phyloP scores from a whole-genome alignment of 2,888 invertebrate genomes.

The Patella depressa region DNA sequence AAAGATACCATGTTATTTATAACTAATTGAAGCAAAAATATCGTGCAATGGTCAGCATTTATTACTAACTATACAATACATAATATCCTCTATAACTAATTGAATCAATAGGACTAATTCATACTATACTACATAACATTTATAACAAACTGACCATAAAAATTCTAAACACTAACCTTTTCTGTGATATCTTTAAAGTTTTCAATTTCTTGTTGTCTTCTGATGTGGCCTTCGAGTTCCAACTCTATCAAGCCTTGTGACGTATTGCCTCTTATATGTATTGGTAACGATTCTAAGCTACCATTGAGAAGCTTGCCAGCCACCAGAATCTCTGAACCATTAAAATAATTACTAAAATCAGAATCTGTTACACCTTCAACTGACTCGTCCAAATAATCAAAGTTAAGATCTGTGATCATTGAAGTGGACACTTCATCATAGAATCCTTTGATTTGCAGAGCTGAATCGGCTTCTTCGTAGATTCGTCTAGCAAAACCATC shows the following conservation, averaged over 20 bases:
- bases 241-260: slow-evolving; percentile 25
- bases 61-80: no score
- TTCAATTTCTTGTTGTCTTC: slow-evolving; percentile 7
- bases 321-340: slow-evolving; percentile 54
- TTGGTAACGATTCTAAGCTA: background rate
- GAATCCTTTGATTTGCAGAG: slow-evolving; percentile 78
- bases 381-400: slow-evolving; percentile 74
- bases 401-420: slow-evolving; percentile 78
- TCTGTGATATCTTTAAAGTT: slow-evolving; percentile 41
- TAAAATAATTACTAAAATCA: slow-evolving; percentile 43
- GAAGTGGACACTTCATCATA: slow-evolving; percentile 79
- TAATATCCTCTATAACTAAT: no score
- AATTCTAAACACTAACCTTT: slow-evolving; percentile 54
- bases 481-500: slow-evolving; percentile 81
- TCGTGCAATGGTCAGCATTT: no score
- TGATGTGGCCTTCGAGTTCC: slow-evolving; percentile 12
- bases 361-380: slow-evolving; percentile 47
- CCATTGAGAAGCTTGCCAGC: slow-evolving; percentile 32
- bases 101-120: no score
- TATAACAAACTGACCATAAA: no score
- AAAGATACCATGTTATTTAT: no score
- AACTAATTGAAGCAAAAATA: no score
- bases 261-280: slow-evolving; percentile 28
- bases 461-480: slow-evolving; percentile 81
- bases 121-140: no score